Base-by-base conservation (phyloP, 2,888 invertebrate species). In the Bugula neritina region DNA sequence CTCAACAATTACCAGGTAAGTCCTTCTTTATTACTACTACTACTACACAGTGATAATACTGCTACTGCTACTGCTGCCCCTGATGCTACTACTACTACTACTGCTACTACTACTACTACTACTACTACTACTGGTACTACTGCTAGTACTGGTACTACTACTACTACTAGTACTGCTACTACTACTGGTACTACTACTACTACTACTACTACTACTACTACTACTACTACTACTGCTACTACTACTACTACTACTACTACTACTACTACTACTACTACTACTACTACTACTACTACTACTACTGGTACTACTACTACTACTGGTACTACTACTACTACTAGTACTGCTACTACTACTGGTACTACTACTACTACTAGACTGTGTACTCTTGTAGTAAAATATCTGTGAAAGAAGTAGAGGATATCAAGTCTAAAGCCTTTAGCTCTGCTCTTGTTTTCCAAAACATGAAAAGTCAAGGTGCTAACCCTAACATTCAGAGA, bases 311-410 rank as follows among this genome's bases (percentile, higher is more conserved):
- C 25, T 21, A 25, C 17, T 10, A 21, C 25, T 21, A 25, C 13
- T 21, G 13, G 13, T 58, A 58, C 25, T 10, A 10, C 27, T 21
- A 21, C 25, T 29, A 34, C 34, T 35, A 27, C 25, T 75, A 75
- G 3, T n/a, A n/a, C n/a, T n/a, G n/a, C n/a, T n/a, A n/a, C n/a
- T n/a, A n/a, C n/a, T n/a, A n/a, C n/a, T n/a, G 69, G 74, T 72
- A 78, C 77, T 23, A 72, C 31, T 13, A 77, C 23, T 0, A 43
- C 1, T 52, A 77, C 77, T 23, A 71, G 78, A 13, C 73, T 72
- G 0, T 76, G 73, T 43, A 43, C 43, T 43, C 10, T 43, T 43
- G 43, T 63, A 63, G 63, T n/a, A 63, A 63, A 34, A 63, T 63
- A 25, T 25, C 63, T 31, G 63, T 63, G 10, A 27, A 63, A 27